Evolutionary conservation across 1,140 invertebrate genomes (phyloP).

Genomic region (Drosophila parabipectinata): DNA sequence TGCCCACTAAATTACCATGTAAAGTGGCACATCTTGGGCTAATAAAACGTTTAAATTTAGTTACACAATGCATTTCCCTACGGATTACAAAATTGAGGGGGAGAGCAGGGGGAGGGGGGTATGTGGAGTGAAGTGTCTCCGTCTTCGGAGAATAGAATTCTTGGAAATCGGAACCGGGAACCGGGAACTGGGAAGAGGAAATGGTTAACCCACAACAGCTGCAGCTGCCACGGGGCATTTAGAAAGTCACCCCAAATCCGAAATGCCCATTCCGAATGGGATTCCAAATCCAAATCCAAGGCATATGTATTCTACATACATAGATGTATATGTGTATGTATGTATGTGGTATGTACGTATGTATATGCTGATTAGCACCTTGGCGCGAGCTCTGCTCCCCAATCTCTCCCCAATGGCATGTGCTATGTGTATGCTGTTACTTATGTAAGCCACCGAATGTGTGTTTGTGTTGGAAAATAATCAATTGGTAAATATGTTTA

Average conservation of each 20-base stretch:
- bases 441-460: conserved; percentile 37
- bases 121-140: conserved; percentile 2
- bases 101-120: not conserved
- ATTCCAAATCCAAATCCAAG: conserved; percentile 45
- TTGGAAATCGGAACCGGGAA: conserved; percentile 27
- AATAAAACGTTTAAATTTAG: conserved; percentile 52
- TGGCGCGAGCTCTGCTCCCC: conserved; percentile 52
- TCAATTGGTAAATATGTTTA: conserved; percentile 82
- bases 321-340: conserved; percentile 24
- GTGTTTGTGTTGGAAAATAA: conserved; percentile 67
- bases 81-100: conserved; percentile 14
- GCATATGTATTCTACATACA: not conserved
- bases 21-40: conserved; percentile 44
- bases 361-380: conserved; percentile 74
- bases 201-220: conserved; percentile 26
- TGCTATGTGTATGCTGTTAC: conserved; percentile 26
- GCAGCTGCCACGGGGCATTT: conserved; percentile 52
- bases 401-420: conserved; percentile 35
- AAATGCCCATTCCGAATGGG: conserved; percentile 29
- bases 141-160: conserved; percentile 18
- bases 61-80: conserved; percentile 44
- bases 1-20: conserved; percentile 43
- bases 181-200: conserved; percentile 6
- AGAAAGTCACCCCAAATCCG: conserved; percentile 69
- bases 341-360: conserved; percentile 7